phyloP scores from a whole-genome alignment of 2,888 invertebrate species.

The Dasypogon diadema region DNA sequence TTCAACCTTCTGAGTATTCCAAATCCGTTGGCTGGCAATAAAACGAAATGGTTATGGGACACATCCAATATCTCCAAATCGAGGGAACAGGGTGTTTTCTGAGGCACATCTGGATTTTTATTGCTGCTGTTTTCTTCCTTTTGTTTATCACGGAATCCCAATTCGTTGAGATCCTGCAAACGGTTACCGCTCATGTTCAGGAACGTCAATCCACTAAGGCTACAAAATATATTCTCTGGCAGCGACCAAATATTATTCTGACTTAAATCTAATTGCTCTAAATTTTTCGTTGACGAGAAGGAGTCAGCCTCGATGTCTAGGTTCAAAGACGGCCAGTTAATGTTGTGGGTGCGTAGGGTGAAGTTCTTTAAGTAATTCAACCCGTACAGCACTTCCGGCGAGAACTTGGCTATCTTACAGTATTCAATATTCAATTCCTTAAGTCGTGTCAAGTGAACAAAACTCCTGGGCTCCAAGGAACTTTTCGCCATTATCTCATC shows the following conservation, averaged over 20 bases:
- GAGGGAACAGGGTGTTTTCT: conserved; percentile 74
- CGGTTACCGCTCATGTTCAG: conserved; percentile 90
- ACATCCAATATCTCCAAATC: conserved; percentile 87
- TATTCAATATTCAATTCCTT: conserved; percentile 85
- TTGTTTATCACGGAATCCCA: conserved; percentile 80
- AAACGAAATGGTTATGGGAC: conserved; percentile 86
- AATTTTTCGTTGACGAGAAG: conserved; percentile 80
- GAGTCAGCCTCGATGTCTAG: conserved; percentile 85
- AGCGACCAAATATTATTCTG: conserved; percentile 92
- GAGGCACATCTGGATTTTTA: conserved; percentile 50
- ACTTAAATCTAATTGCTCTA: conserved; percentile 87
- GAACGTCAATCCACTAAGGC: conserved; percentile 81
- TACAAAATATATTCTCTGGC: conserved; percentile 87
- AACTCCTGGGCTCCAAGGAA: conserved; percentile 81
- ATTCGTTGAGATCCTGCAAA: conserved; percentile 87
- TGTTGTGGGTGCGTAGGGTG: conserved; percentile 86
- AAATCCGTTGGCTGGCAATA: conserved; percentile 86
- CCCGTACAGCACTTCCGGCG: conserved; percentile 82
- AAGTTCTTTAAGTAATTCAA: conserved; percentile 85
- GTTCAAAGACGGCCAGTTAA: conserved; percentile 86
- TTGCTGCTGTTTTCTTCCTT: conserved; percentile 59
- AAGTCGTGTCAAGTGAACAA: conserved; percentile 83
- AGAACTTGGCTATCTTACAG: conserved; percentile 88
- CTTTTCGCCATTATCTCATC: conserved; percentile 84
- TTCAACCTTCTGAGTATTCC: conserved; percentile 82